phyloP scores from a whole-genome alignment of 2,113 vertebrate species.

The Reinhardtius hippoglossoides region DNA sequence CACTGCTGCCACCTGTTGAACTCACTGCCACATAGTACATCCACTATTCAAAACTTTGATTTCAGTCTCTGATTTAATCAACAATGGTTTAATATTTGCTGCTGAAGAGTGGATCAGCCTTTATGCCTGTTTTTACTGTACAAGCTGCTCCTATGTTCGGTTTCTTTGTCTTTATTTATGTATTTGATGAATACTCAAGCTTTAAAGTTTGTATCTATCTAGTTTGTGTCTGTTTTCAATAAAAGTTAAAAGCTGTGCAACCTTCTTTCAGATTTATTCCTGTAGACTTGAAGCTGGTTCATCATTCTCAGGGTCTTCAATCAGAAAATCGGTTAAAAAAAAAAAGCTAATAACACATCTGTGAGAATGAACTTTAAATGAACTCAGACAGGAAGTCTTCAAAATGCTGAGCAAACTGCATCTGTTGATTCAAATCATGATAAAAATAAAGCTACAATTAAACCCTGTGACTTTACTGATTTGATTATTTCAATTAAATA shows the following conservation, averaged over 20 bases:
- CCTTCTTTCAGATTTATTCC: background rate
- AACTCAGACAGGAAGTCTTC: too few relatives aligned
- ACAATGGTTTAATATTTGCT: too few relatives aligned
- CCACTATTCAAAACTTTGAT: background rate
- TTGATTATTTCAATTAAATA: too few relatives aligned
- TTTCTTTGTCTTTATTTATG: background rate
- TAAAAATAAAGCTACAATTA: too few relatives aligned
- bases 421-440: too few relatives aligned
- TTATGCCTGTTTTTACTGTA: too few relatives aligned
- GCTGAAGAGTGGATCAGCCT: too few relatives aligned
- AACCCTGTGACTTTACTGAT: too few relatives aligned
- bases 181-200: background rate
- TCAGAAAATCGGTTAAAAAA: too few relatives aligned
- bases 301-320: background rate
- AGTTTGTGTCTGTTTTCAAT: background rate
- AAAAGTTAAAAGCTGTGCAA: constrained; percentile 2
- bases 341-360: too few relatives aligned
- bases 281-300: background rate
- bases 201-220: background rate
- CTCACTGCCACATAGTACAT: background rate
- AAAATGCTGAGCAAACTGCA: too few relatives aligned
- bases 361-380: too few relatives aligned
- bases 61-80: background rate
- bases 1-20: constrained; percentile 52
- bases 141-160: background rate